These are phyloP conservation scores for Tetragnatha montana DNA, from an alignment of 2,888 invertebrate genomes.

Conservation along the genomic window DNA sequence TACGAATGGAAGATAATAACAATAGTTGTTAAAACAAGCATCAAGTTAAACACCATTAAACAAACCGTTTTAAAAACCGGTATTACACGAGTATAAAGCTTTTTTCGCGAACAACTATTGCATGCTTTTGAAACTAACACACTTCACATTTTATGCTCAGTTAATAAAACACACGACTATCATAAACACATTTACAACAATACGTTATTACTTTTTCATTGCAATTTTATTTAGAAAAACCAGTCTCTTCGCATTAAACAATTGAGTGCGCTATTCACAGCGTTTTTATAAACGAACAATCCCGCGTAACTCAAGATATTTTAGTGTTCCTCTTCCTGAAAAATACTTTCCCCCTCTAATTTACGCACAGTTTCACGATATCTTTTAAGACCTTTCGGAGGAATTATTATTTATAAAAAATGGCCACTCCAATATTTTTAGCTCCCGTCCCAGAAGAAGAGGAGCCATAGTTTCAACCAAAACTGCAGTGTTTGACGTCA, in stretches of 20 bases:
- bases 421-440: constrained; percentile 25
- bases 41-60: no score
- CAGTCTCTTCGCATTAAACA: not conserved
- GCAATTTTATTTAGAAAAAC: no score
- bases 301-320: not conserved
- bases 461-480: not conserved
- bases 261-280: not conserved
- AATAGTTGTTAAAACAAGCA: no score
- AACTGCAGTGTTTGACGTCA: not conserved
- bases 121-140: no score
- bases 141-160: no score
- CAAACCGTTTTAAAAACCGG: no score
- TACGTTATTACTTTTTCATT: no score
- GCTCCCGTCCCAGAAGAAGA: constrained; percentile 13
- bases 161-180: no score
- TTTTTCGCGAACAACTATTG: no score
- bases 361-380: not conserved
- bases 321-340: not conserved
- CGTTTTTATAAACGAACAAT: not conserved
- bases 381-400: not conserved
- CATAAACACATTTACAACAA: no score
- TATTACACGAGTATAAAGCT: no score
- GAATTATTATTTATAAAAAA: constrained; percentile 28
- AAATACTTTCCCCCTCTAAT: not conserved
- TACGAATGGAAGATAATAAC: no score